Percentiles rank a stretch among this genome's conserved stretches.
Evolutionary conservation across 2,797 vertebrate genomes (phyloP).

Genomic region (Thaleichthys pacificus): DNA sequence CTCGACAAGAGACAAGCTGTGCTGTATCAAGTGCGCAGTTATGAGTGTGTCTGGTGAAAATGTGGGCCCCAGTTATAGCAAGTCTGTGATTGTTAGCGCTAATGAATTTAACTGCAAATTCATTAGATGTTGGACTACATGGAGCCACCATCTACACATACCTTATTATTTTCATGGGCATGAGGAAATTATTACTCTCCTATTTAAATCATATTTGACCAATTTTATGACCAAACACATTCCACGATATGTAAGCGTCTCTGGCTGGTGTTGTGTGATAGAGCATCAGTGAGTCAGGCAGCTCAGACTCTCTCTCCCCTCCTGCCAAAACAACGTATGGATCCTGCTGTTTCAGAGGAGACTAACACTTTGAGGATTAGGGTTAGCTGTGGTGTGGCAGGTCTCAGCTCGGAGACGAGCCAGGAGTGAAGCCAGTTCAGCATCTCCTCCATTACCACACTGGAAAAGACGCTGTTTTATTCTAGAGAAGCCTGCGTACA

Average conservation of each 20-base stretch:
- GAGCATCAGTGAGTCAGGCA: conserved; percentile 11
- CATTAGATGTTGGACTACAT: conserved; percentile 14
- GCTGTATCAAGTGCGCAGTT: too few relatives aligned
- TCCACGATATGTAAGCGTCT: conserved; percentile 25
- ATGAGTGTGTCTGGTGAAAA: neutral
- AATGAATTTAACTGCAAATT: neutral
- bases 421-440: neutral
- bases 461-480: neutral
- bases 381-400: conserved; percentile 7
- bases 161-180: conserved; percentile 20
- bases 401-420: conserved; percentile 4
- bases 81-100: neutral
- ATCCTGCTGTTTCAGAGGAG: conserved; percentile 31
- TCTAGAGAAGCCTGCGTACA: neutral
- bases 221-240: conserved; percentile 34
- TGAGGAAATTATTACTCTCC: conserved; percentile 29
- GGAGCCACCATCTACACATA: conserved; percentile 12
- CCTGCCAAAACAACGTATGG: neutral
- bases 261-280: conserved; percentile 15
- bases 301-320: neutral
- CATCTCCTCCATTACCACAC: conserved; percentile 1
- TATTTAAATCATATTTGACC: conserved; percentile 35
- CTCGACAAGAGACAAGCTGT: neutral
- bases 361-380: conserved; percentile 18
- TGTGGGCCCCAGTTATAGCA: neutral